These are phyloP conservation scores for Chaetorhynchus papuensis DNA, from an alignment of 2,113 vertebrate genomes.

Conservation along the genomic window DNA sequence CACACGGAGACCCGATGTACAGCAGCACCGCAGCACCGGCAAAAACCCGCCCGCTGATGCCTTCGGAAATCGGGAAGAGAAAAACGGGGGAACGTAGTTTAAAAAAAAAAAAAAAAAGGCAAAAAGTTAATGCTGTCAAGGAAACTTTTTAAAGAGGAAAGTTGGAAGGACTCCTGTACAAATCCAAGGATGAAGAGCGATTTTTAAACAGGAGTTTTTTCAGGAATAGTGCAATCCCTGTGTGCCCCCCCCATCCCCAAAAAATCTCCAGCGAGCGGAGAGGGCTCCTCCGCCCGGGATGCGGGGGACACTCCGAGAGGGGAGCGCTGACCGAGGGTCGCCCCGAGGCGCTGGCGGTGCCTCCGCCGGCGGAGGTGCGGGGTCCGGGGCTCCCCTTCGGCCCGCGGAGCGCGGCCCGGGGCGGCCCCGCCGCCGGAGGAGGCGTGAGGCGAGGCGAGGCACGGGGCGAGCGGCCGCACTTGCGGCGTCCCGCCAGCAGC, in stretches of 20 bases:
- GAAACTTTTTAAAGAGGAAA: conserved; percentile 16
- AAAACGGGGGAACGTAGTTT: background rate
- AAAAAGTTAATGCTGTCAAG: background rate
- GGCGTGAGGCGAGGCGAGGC: background rate
- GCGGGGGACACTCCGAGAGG: background rate
- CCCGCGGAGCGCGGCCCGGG: background rate
- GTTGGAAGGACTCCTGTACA: background rate
- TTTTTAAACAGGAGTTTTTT: background rate
- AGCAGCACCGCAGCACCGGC: background rate
- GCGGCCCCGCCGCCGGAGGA: background rate
- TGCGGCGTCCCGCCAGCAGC: conserved; percentile 72
- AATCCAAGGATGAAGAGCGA: background rate
- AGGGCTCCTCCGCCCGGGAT: background rate
- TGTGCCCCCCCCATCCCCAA: background rate
- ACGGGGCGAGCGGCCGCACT: background rate
- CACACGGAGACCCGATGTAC: background rate
- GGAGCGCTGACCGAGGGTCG: background rate
- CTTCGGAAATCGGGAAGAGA: background rate
- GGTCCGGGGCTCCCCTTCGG: background rate
- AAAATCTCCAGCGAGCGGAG: background rate
- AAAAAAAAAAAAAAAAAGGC: background rate
- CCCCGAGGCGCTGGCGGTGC: background rate
- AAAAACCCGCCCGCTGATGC: background rate
- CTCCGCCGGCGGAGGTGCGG: background rate
- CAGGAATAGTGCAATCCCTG: background rate